A percentile compares a stretch with the other conserved stretches of the same genome.
Evolutionary conservation across 1,140 invertebrate genomes (phyloP).

Genomic region (Drosophila erecta): DNA sequence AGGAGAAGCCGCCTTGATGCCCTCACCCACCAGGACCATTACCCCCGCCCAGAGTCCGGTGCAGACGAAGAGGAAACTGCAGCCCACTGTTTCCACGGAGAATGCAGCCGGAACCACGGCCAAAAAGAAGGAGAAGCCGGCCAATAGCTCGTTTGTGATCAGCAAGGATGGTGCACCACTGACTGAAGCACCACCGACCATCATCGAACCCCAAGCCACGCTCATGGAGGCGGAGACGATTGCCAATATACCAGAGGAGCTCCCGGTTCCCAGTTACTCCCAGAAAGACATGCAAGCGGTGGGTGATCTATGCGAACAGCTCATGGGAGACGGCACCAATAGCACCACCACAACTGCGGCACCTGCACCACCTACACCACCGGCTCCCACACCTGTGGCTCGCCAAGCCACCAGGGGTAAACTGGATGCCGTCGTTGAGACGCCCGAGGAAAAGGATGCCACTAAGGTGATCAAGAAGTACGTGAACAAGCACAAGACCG

Average conservation of each 20-base stretch:
- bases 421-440: conserved; percentile 71
- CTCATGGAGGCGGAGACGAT: conserved; percentile 79
- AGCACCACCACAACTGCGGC: neutral
- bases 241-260: conserved; percentile 12
- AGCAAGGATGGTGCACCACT: conserved; percentile 23
- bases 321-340: conserved; percentile 42
- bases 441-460: conserved; percentile 71
- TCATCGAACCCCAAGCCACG: conserved; percentile 19
- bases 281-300: conserved; percentile 83
- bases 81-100: conserved; percentile 89
- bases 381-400: conserved; percentile 24
- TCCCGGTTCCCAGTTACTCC: conserved; percentile 60
- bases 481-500: conserved; percentile 79
- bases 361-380: neutral
- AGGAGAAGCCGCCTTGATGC: conserved; percentile 85
- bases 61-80: conserved; percentile 88
- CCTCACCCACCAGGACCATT: conserved; percentile 87
- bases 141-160: conserved; percentile 71
- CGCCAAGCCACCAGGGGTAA: conserved; percentile 61
- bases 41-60: conserved; percentile 81
- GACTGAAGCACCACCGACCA: conserved; percentile 15
- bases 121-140: conserved; percentile 78
- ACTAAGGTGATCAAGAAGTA: conserved; percentile 84
- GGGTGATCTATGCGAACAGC: conserved; percentile 70
- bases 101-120: conserved; percentile 71